Evolutionary conservation across 2,888 invertebrate species (phyloP), one percentile per base, ranked within the genome.

Genomic region (Ecliptopera silaceata): DNA sequence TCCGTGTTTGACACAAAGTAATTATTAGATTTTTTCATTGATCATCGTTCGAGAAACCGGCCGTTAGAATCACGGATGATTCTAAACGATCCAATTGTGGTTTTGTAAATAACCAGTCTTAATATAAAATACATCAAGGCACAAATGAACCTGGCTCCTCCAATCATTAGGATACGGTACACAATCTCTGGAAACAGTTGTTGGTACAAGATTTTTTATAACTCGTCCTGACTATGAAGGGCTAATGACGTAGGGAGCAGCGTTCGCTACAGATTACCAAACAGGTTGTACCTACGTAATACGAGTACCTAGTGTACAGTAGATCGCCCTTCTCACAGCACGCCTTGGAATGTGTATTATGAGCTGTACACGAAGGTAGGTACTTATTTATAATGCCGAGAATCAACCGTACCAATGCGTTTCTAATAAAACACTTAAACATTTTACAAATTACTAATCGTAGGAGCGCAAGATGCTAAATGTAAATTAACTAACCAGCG

Each of bases 161-260:
- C 1, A 29, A 10, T 51, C 50, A 47, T 48, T 47, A 44, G 43
- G 29, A 29, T 32, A 36, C 39, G 29, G n/a, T n/a, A n/a, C n/a
- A 39, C 38, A 36, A 50, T 47, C 50, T 45, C 48, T 52, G 34
- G 43, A 17, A 48, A 39, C 47, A 55, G 46, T 58, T 51, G 39
- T 46, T 44, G 20, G 29, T 45, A 41, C 49, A 49, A 44, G 45
- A 58, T 58, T 50, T 59, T 54, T 55, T 59, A 47, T 54, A 15
- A 44, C 43, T 48, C 22, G 48, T 48, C 48, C 47, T 52, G 51
- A 5, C 44, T 31, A 26, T 42, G 34, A 39, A 39, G 49, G 55
- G 46, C 41, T 46, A 45, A 46, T 48, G 36, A 48, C 54, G 36
- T 18, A 31, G 54, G 47, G 47, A 48, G 43, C 29, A 43, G 38